phyloP scores from a whole-genome alignment of 1,140 invertebrate species.

The Pristionchus pacificus region DNA sequence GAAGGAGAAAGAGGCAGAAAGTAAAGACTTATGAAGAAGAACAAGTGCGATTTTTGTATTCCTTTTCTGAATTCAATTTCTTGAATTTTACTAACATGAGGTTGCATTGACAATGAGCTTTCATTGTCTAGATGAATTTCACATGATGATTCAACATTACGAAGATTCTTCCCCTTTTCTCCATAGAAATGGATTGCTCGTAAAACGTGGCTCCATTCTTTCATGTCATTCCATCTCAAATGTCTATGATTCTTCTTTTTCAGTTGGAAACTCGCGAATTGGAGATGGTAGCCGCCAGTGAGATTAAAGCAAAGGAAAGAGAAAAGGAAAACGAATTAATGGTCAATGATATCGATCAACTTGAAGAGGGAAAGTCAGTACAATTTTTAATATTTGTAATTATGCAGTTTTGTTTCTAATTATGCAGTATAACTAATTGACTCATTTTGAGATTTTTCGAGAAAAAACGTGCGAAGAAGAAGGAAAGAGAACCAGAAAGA shows the following conservation, averaged over 20 bases:
- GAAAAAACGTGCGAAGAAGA: slow-evolving; percentile 26
- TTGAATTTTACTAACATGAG: too few relatives aligned
- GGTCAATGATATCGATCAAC: not conserved
- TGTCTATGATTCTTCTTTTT: not conserved
- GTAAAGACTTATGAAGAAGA: slow-evolving; percentile 29
- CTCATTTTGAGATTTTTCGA: slow-evolving; percentile 35
- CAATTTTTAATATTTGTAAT: slow-evolving; percentile 13
- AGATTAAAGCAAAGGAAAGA: slow-evolving; percentile 25
- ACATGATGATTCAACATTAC: too few relatives aligned
- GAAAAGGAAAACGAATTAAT: slow-evolving; percentile 9
- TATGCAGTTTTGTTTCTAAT: slow-evolving; percentile 10
- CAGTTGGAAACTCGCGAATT: slow-evolving; percentile 2
- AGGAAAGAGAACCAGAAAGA: slow-evolving; percentile 25
- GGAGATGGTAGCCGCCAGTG: slow-evolving; percentile 34
- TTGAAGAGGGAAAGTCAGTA: slow-evolving; percentile 17
- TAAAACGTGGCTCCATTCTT: too few relatives aligned
- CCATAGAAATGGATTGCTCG: too few relatives aligned
- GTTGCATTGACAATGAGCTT: too few relatives aligned
- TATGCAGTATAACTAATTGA: not conserved
- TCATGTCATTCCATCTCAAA: not conserved
- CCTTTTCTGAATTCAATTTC: slow-evolving; percentile 28
- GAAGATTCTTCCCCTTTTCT: too few relatives aligned
- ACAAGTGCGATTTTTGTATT: slow-evolving; percentile 2
- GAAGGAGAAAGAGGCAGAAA: slow-evolving; percentile 10
- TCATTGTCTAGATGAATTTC: too few relatives aligned